Percentiles rank a stretch among this genome's conserved stretches.
phyloP scores from a whole-genome alignment of 64 coral and sea anemone species.

The Stichodactyla helianthus region DNA sequence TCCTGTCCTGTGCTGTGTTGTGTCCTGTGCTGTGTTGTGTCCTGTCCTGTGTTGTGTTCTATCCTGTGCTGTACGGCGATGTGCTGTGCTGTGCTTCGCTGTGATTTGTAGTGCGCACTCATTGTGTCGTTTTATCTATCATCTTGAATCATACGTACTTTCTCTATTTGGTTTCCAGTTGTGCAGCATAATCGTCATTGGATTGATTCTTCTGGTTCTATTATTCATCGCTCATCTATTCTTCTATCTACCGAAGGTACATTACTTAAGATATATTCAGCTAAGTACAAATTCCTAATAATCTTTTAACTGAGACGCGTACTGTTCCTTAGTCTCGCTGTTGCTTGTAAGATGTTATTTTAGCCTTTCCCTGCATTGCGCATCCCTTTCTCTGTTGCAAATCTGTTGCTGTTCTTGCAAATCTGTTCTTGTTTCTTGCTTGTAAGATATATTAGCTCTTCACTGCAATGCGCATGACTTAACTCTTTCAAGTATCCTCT shows the following conservation, averaged over 20 bases:
- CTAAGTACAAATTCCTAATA: neutral
- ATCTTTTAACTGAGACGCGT: too few relatives aligned
- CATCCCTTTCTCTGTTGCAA: too few relatives aligned
- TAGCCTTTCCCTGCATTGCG: too few relatives aligned
- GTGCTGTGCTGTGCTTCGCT: slow-evolving; percentile 5
- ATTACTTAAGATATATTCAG: neutral
- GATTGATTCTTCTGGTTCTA: slow-evolving; percentile 52
- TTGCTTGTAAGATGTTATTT: too few relatives aligned
- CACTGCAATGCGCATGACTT: too few relatives aligned
- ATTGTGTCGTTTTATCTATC: too few relatives aligned
- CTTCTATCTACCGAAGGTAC: slow-evolving; percentile 83
- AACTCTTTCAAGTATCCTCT: too few relatives aligned
- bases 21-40: neutral
- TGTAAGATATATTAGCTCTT: neutral
- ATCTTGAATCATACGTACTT: too few relatives aligned
- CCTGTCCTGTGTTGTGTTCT: slow-evolving; percentile 5
- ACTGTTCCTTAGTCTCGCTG: too few relatives aligned
- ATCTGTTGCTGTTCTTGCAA: too few relatives aligned
- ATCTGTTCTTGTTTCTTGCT: too few relatives aligned
- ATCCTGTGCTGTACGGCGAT: slow-evolving; percentile 5
- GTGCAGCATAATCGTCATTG: slow-evolving; percentile 60
- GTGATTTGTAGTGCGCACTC: neutral
- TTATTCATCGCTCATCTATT: slow-evolving; percentile 70
- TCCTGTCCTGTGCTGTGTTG: neutral
- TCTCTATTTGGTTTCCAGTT: slow-evolving; percentile 35